These are phyloP conservation scores for Rattus rattus DNA, from an alignment of 2,113 vertebrate genomes.

Conservation along the genomic window DNA sequence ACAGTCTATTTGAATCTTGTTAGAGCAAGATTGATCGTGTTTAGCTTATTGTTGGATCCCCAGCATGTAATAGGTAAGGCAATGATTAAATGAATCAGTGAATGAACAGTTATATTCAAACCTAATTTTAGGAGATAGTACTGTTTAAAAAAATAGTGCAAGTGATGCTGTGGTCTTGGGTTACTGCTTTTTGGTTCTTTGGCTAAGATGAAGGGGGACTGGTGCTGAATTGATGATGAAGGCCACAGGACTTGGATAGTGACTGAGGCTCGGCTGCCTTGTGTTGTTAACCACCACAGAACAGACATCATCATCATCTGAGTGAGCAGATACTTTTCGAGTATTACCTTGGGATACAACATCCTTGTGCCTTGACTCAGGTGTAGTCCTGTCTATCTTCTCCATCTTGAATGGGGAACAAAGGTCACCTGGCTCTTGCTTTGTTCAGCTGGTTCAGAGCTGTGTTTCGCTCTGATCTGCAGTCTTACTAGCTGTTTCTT, in stretches of 20 bases:
- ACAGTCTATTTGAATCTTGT: background rate
- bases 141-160: background rate
- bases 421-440: background rate
- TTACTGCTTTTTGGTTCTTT: background rate
- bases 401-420: background rate
- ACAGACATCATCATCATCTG: background rate
- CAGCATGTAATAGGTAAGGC: background rate
- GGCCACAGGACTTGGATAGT: background rate
- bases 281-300: rapidly evolving
- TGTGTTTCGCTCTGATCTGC: background rate
- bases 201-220: background rate
- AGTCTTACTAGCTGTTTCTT: background rate
- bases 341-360: background rate
- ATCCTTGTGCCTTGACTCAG: background rate
- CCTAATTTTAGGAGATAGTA: background rate
- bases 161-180: background rate
- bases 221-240: background rate
- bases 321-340: background rate
- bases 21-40: background rate
- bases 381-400: background rate
- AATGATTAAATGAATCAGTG: background rate
- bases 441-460: background rate
- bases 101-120: background rate
- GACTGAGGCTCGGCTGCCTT: background rate
- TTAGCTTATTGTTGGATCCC: background rate